phyloP scores from a whole-genome alignment of 2,888 invertebrate species.

The Geophilus truncorum region DNA sequence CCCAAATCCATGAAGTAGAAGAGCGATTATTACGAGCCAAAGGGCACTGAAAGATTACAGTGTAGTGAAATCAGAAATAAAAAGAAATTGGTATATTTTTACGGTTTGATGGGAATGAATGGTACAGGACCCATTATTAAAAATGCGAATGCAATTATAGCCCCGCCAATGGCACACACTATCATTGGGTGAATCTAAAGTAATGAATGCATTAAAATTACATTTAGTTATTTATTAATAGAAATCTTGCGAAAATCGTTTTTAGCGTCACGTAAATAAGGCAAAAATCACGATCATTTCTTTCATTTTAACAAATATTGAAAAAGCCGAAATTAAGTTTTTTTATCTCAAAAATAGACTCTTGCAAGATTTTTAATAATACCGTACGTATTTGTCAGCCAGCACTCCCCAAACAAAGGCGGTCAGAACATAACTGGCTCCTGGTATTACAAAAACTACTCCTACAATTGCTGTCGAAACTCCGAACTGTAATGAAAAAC shows the following conservation, averaged over 20 bases:
- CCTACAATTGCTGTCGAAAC: slow-evolving; percentile 64
- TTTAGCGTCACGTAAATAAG: too few species aligned
- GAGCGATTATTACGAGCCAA: background rate
- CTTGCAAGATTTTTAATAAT: too few species aligned
- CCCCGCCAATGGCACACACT: slow-evolving; percentile 62
- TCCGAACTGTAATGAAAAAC: slow-evolving; percentile 48
- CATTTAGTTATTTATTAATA: too few species aligned
- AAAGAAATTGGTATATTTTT: too few species aligned
- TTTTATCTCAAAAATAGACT: too few species aligned
- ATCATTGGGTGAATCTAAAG: slow-evolving; percentile 59
- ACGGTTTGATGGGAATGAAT: slow-evolving; percentile 54
- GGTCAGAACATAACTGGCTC: slow-evolving; percentile 70
- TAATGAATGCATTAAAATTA: too few species aligned
- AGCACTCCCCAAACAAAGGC: slow-evolving; percentile 76
- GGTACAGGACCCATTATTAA: slow-evolving; percentile 74
- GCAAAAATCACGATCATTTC: too few species aligned
- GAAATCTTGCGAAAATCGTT: too few species aligned
- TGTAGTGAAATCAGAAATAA: background rate
- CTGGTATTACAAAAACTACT: slow-evolving; percentile 76
- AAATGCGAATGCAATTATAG: slow-evolving; percentile 64
- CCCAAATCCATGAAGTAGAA: slow-evolving; percentile 66
- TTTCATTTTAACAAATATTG: too few species aligned
- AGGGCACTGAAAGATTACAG: background rate
- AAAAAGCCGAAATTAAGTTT: too few species aligned
- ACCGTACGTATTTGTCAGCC: slow-evolving; percentile 60